Percentiles rank a stretch among this genome's conserved stretches.
phyloP scores from a whole-genome alignment of 2,797 vertebrate genomes.

The Oophaga sylvatica region DNA sequence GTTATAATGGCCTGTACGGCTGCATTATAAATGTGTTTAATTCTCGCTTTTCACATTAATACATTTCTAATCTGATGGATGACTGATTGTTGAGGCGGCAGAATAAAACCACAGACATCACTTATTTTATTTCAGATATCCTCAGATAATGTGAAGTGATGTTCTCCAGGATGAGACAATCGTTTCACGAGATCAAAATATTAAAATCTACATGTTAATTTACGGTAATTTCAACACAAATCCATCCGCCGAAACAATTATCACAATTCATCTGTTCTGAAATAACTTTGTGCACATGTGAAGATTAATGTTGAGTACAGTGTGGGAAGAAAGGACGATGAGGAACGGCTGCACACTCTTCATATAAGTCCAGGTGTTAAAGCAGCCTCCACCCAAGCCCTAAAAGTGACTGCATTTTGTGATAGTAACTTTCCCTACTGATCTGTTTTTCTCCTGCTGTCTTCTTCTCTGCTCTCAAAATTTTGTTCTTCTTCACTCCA shows the following conservation, averaged over 20 bases:
- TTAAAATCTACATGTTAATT: background rate
- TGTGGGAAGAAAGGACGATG: too few relatives aligned
- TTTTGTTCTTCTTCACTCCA: too few relatives aligned
- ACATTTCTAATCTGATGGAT: background rate
- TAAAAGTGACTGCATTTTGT: too few relatives aligned
- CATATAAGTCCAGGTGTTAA: too few relatives aligned
- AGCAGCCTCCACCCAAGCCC: too few relatives aligned
- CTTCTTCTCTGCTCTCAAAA: too few relatives aligned
- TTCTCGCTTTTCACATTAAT: background rate
- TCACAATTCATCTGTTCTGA: background rate
- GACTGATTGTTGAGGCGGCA: background rate
- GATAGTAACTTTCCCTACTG: too few relatives aligned
- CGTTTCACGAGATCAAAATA: background rate
- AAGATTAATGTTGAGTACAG: background rate
- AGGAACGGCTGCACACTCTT: too few relatives aligned
- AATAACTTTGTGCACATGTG: background rate
- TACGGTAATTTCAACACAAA: background rate
- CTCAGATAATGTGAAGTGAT: background rate
- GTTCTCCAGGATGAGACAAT: background rate
- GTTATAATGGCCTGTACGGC: too few relatives aligned
- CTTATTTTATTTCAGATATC: background rate
- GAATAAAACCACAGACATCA: background rate
- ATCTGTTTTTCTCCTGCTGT: too few relatives aligned
- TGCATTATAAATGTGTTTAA: background rate
- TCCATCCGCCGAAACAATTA: background rate